Evolutionary conservation across 23 tunicate species (phyloP).

Genomic region (Oikopleura dioica): DNA sequence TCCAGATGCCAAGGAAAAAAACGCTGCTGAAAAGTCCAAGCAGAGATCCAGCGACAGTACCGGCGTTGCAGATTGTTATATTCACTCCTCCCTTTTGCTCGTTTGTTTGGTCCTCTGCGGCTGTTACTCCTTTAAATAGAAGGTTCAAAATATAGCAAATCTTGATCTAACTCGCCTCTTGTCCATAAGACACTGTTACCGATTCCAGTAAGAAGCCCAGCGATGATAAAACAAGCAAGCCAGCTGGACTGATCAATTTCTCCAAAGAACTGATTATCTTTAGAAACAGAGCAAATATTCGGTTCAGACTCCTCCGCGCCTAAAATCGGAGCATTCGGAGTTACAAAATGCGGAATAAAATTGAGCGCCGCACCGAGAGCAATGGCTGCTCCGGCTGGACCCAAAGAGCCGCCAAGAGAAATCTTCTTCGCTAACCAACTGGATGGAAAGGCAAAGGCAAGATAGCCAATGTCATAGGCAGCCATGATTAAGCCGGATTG

Average conservation of each 20-base stretch:
- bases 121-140: not conserved
- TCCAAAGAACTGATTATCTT: too few relatives aligned
- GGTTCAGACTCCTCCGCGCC: too few relatives aligned
- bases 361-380: too few relatives aligned
- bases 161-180: too few relatives aligned
- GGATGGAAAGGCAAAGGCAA: not conserved
- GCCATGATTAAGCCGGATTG: not conserved
- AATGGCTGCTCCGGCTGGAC: too few relatives aligned
- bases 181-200: too few relatives aligned
- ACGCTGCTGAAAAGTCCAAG: not conserved
- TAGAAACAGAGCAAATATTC: too few relatives aligned
- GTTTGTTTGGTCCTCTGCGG: not conserved
- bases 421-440: not conserved
- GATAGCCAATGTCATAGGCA: not conserved
- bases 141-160: too few relatives aligned
- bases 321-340: too few relatives aligned
- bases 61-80: not conserved
- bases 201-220: not conserved
- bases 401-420: too few relatives aligned
- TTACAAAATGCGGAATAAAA: too few relatives aligned
- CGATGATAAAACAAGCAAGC: not conserved
- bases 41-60: not conserved
- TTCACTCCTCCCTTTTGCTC: not conserved
- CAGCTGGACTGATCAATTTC: not conserved
- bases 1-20: not conserved